Evolutionary conservation across 2,888 invertebrate species (phyloP).

Genomic region (Petrolisthes cinctipes): DNA sequence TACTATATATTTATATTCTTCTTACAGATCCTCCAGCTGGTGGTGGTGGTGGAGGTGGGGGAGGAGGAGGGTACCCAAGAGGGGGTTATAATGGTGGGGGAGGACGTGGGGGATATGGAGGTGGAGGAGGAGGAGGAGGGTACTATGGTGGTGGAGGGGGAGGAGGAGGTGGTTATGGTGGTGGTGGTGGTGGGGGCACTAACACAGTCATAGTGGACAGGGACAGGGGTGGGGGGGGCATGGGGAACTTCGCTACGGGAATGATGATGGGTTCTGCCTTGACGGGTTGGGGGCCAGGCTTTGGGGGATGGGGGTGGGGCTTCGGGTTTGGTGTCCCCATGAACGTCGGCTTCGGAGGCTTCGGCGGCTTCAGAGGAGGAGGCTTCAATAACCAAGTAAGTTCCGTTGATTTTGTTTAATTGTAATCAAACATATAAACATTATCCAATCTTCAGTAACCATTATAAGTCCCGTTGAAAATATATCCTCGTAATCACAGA

Average conservation of each 20-base stretch:
- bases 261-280: slow-evolving; percentile 36
- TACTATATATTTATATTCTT: background rate
- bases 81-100: background rate
- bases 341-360: background rate
- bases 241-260: slow-evolving; percentile 25
- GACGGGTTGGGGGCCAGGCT: slow-evolving; percentile 20
- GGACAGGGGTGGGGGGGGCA: background rate
- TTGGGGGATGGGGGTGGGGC: slow-evolving; percentile 27
- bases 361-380: background rate
- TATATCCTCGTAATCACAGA: no score
- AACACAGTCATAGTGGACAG: slow-evolving; percentile 33
- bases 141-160: background rate
- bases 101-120: background rate
- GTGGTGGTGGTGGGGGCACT: slow-evolving; percentile 22
- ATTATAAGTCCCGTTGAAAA: no score
- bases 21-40: slow-evolving; percentile 13
- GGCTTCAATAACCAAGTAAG: slow-evolving; percentile 23
- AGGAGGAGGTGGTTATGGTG: slow-evolving; percentile 7
- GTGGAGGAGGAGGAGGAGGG: slow-evolving; percentile 1
- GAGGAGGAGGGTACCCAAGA: background rate
- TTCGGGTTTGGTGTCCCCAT: slow-evolving; percentile 27
- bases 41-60: background rate
- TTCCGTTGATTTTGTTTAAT: background rate
- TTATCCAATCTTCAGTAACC: no score
- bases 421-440: no score